Evolutionary conservation across 2,888 invertebrate genomes (phyloP), one percentile per base, ranked within the genome.

Genomic region (Athripsodes cinereus): DNA sequence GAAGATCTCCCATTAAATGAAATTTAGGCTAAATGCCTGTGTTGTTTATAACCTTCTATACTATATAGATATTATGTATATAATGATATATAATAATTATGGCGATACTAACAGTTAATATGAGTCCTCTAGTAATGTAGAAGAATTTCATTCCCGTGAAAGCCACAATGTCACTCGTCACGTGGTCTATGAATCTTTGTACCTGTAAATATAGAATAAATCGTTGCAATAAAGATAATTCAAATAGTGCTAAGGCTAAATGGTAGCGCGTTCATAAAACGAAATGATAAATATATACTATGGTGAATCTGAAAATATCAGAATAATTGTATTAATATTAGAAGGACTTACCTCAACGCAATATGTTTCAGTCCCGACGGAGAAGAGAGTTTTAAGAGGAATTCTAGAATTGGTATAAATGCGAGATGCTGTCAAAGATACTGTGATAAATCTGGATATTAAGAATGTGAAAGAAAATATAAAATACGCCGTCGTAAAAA

Each of bases 391-490:
- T 0, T 80, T 73, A 0, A 82, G 80, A 0, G 83, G 81, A 1
- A 79, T 72, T 31, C 72, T 69, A 5, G 84, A 82, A 2, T 82
- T 81, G 3, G 81, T 76, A 66, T 84, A 75, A 0, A 85, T 77
- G 60, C 80, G 74, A 0, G 85, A 80, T 0, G 84, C 85, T 52
- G 80, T 82, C 44, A 86, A 68, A 0, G 85, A 85, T 0, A 86
- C 84, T 0, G 82, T 80, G 1, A 83, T 71, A 0, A 85, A 83
- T 53, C 87, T 74, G 5, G 77, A 70, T 48, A 87, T 74, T 18
- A 87, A 70, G 66, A 82, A 87, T 10, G 82, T 79, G 61, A 87
- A 80, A 0, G 87, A 87, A 67, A 81, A 84, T 51, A 84, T 72
- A 64, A 85, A 86, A 68, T 87, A 87, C 1, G 79, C 65, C 0